Evolutionary conservation across 2,113 vertebrate genomes (phyloP).

Genomic region (Amblyornis subalaris): DNA sequence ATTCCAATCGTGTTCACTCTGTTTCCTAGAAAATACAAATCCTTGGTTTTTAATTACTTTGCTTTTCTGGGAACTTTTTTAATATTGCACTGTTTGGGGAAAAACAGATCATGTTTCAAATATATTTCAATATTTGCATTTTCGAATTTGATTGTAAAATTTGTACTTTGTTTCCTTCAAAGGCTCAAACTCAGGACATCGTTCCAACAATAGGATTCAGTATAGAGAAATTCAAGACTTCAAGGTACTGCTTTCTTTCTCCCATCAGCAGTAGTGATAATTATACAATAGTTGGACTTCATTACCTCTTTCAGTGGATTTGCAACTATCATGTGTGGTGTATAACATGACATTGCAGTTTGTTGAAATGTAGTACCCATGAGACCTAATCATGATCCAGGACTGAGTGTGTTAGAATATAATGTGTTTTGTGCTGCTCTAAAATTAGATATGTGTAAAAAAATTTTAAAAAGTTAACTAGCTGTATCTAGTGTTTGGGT

Average conservation of each 20-base stretch:
- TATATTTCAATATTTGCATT: not conserved
- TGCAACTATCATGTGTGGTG: not conserved
- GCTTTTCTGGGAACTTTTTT: not conserved
- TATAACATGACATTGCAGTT: not conserved
- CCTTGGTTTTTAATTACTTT: not conserved
- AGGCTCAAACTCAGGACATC: slow-evolving; percentile 96
- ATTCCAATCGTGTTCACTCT: not conserved
- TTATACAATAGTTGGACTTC: not conserved
- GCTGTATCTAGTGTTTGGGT: not conserved
- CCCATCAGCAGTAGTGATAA: not conserved
- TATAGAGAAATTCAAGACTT: slow-evolving; percentile 98
- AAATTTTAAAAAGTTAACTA: not conserved
- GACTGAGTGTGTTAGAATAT: not conserved
- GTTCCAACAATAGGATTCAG: slow-evolving; percentile 98
- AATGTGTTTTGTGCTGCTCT: not conserved
- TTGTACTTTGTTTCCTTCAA: slow-evolving; percentile 27
- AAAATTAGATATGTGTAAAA: not conserved
- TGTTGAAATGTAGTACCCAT: not conserved
- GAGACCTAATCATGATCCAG: not conserved
- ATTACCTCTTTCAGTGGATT: not conserved
- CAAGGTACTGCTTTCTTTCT: slow-evolving; percentile 79
- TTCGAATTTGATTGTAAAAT: not conserved
- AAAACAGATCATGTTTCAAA: not conserved
- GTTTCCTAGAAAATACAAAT: not conserved
- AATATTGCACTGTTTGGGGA: not conserved